Conservation (phyloP, 1,140 invertebrate genomes). For the Bombus pyrosoma region DNA sequence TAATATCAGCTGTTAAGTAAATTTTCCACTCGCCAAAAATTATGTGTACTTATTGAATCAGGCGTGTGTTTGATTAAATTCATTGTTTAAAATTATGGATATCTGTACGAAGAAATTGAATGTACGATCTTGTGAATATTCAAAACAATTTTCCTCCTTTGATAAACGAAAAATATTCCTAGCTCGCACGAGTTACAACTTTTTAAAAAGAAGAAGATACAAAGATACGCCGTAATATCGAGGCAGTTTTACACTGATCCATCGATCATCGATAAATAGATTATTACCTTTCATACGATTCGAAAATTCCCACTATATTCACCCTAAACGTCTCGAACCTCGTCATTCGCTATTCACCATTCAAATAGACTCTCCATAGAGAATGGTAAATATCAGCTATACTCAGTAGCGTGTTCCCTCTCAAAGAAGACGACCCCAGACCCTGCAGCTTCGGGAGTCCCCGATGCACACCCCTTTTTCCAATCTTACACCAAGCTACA, state of each 20-base stretch:
- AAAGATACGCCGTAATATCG: too few species aligned
- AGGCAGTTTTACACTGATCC: too few species aligned
- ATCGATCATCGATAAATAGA: too few species aligned
- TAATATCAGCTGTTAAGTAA: neutral
- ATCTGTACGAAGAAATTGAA: neutral
- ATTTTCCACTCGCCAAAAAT: neutral
- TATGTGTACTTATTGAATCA: neutral
- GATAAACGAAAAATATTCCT: neutral
- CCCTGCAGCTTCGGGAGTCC: neutral
- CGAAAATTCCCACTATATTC: neutral
- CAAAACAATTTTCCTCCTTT: neutral
- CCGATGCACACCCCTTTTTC: conserved; percentile 24
- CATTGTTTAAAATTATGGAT: neutral
- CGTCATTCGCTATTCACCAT: neutral
- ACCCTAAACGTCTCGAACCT: neutral
- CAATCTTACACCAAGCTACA: conserved; percentile 35
- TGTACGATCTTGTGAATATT: too few species aligned
- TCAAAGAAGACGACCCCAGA: conserved; percentile 6
- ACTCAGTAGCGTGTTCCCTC: neutral
- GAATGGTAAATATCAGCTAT: conserved; percentile 21
- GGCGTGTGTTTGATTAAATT: neutral
- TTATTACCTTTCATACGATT: too few species aligned
- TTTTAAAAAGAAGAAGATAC: too few species aligned
- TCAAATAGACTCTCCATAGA: conserved; percentile 2
- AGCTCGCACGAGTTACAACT: too few species aligned